Conservation (phyloP, 2,797 vertebrate genomes). For the Okamejei kenojei region DNA sequence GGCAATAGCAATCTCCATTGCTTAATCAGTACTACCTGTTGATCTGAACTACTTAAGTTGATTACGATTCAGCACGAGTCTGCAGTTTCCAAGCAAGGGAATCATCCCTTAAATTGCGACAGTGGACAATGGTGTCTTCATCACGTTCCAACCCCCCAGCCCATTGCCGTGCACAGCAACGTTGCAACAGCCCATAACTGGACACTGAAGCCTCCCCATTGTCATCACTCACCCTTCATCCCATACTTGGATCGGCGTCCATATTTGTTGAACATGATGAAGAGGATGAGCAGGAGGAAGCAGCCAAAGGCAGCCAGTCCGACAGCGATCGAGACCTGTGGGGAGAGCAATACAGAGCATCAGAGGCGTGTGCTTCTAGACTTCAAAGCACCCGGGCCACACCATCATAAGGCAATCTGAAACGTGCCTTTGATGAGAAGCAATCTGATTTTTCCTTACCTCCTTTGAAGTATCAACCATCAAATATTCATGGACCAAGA, state of each 20-base stretch:
- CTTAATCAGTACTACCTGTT: background rate
- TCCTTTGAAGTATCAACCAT: slow-evolving; percentile 20
- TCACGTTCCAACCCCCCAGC: background rate
- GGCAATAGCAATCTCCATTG: background rate
- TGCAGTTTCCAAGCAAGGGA: background rate
- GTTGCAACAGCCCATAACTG: background rate
- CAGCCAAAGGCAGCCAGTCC: slow-evolving; percentile 90
- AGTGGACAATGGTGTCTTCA: background rate
- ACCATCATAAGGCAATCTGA: background rate
- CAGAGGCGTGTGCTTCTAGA: background rate
- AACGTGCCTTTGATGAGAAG: slow-evolving; percentile 22
- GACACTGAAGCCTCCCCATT: too few species aligned
- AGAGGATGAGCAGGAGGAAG: slow-evolving; percentile 85
- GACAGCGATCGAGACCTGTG: slow-evolving; percentile 88
- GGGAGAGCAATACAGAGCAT: slow-evolving; percentile 39
- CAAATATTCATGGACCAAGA: slow-evolving; percentile 31
- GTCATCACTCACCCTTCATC: slow-evolving; percentile 82
- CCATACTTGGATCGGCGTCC: slow-evolving; percentile 93
- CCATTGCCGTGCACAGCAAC: too few species aligned
- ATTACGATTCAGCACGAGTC: background rate
- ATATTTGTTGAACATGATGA: slow-evolving; percentile 98
- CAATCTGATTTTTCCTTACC: background rate
- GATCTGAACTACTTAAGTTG: background rate
- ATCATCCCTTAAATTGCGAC: background rate
- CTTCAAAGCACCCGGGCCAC: background rate